These are phyloP conservation scores for Pteropus rufus DNA, from an alignment of 2,797 vertebrate genomes.

Conservation along the genomic window DNA sequence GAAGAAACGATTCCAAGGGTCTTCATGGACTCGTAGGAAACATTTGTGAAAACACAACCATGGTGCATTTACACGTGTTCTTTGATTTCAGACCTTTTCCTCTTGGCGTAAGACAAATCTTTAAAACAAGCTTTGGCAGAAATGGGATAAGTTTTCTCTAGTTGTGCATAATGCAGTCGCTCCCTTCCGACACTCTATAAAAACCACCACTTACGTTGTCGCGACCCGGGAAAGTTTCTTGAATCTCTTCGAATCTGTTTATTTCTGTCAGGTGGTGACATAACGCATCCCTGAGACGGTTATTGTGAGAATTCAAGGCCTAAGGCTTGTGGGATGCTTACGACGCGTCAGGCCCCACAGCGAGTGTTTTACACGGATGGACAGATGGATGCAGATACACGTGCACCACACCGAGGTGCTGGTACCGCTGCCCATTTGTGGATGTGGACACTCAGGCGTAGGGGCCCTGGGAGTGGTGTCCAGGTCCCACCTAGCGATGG, in stretches of 20 bases:
- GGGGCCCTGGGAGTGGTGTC: too few species aligned
- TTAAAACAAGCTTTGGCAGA: background rate
- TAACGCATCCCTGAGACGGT: rapidly evolving
- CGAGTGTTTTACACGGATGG: background rate
- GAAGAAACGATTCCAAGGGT: background rate
- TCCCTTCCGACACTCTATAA: background rate
- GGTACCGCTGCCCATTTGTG: too few species aligned
- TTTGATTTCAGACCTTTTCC: background rate
- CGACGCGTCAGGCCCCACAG: rapidly evolving
- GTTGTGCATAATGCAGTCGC: background rate
- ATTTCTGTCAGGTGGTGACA: background rate
- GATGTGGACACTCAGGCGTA: rapidly evolving
- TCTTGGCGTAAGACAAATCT: background rate
- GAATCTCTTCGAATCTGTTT: background rate
- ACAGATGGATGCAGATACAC: too few species aligned
- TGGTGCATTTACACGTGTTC: rapidly evolving
- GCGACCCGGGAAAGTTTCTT: background rate
- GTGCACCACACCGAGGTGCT: too few species aligned
- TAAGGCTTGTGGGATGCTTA: background rate
- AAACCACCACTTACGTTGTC: background rate
- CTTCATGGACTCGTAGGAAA: background rate
- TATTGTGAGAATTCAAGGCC: background rate
- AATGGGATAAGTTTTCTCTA: background rate
- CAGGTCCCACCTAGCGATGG: background rate
- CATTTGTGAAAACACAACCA: background rate